Conservation (phyloP, 2,113 vertebrate species). For the Acanthochromis polyacanthus region DNA sequence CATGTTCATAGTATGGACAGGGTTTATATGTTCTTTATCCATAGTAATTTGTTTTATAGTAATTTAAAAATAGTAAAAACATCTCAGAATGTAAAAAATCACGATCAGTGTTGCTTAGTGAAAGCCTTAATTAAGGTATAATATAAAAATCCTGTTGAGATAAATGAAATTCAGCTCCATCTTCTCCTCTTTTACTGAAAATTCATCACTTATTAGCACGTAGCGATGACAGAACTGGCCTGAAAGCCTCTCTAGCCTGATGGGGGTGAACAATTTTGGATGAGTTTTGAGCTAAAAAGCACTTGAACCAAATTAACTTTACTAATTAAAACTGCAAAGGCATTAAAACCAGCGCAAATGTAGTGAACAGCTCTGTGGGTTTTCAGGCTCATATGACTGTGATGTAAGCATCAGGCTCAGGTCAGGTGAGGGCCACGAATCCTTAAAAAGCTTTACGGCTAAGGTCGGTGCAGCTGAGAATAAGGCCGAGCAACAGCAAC, state of each 20-base stretch:
- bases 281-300: neutral
- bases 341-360: constrained; percentile 4
- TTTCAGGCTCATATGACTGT: constrained; percentile 53
- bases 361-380: constrained; percentile 17
- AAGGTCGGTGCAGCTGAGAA: constrained; percentile 12
- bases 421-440: constrained; percentile 47
- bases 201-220: neutral
- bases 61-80: constrained; percentile 18
- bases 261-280: neutral
- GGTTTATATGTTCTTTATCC: constrained; percentile 7
- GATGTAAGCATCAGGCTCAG: constrained; percentile 42
- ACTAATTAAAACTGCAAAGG: neutral
- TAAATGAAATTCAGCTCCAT: constrained; percentile 6
- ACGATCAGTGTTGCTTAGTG: neutral
- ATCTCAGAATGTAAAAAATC: too few species aligned
- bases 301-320: neutral
- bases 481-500: neutral
- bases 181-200: neutral
- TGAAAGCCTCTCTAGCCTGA: neutral
- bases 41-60: neutral
- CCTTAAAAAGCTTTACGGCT: constrained; percentile 36
- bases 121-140: neutral
- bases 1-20: neutral
- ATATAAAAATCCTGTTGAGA: neutral
- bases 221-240: neutral